Evolutionary conservation across 1,140 invertebrate species (phyloP).

Genomic region (Dinoponera quadriceps): DNA sequence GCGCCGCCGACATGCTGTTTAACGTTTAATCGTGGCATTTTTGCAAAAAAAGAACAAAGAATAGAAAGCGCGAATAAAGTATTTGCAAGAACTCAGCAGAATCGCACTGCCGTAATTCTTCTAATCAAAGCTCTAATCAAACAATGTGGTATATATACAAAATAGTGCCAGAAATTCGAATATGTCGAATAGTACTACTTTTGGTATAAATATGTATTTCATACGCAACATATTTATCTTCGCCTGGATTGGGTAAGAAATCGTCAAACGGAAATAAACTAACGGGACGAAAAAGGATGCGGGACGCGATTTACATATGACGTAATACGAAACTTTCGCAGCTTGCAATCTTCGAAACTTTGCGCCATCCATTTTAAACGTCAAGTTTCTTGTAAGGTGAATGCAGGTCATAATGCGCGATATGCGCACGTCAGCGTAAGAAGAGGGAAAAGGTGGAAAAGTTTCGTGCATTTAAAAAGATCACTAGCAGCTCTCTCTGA

Average conservation of each 20-base stretch:
- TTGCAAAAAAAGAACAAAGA: background rate
- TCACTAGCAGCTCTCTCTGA: background rate
- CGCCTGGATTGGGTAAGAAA: background rate
- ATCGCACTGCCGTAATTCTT: background rate
- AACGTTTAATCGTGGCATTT: slow-evolving; percentile 1
- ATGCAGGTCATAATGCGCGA: slow-evolving; percentile 34
- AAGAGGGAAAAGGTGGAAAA: slow-evolving; percentile 7
- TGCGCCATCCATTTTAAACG: slow-evolving; percentile 23
- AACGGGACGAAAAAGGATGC: slow-evolving; percentile 12
- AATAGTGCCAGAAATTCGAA: too few species aligned
- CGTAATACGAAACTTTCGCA: slow-evolving; percentile 38
- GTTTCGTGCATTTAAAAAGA: slow-evolving; percentile 32
- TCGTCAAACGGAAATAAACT: slow-evolving; percentile 2
- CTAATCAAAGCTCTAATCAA: background rate
- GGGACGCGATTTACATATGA: slow-evolving; percentile 30
- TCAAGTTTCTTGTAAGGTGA: slow-evolving; percentile 34
- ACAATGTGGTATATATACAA: too few species aligned
- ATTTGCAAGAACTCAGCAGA: slow-evolving; percentile 10
- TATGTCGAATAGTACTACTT: background rate
- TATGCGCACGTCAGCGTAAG: slow-evolving; percentile 28
- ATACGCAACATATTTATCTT: background rate
- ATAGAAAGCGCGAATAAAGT: background rate
- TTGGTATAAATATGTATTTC: too few species aligned
- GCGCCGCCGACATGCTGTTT: slow-evolving; percentile 32
- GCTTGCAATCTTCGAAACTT: slow-evolving; percentile 44